Evolutionary conservation across 2,888 invertebrate species (phyloP), one percentile per base, ranked within the genome.

Genomic region (Platycheirus albimanus): DNA sequence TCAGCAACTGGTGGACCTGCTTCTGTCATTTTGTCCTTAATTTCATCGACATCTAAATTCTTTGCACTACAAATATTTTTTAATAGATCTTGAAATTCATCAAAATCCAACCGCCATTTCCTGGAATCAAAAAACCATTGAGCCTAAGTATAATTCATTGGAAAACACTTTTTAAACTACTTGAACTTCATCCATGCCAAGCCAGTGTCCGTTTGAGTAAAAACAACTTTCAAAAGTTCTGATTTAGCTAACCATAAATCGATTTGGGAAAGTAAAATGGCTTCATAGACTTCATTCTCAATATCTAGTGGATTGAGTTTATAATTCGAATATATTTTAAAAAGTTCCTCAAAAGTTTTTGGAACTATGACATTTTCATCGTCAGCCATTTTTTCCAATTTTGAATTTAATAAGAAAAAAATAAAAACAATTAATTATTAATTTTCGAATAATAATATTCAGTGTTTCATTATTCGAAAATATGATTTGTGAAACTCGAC

Each of bases 71-170:
- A 87, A 30, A 87, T 41, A 19, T 72, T 63, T 13, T 86, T 81
- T 5, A 88, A 69, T 6, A 88, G 70, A 49, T 88, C 87, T 0
- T 86, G 33, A 51, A 89, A 88, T 30, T 88, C 88, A 51, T 89
- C 86, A 19, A 83, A 89, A 43, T 88, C 88, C 63, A 88, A 70
- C 0, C 88, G 87, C 89, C 88, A 88, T 64, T 88, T 88, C 75
- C 88, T 88, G 11, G n/a, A 78, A 84, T 6, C 11, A 20, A 49
- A 24, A 6, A 24, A 24, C 3, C 3, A 24, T n/a, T n/a, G n/a
- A n/a, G n/a, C n/a, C n/a, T n/a, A n/a, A n/a, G n/a, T n/a, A n/a
- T n/a, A n/a, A n/a, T n/a, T n/a, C n/a, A n/a, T n/a, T n/a, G n/a
- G n/a, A n/a, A n/a, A n/a, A n/a, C n/a, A n/a, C n/a, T n/a, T n/a